A percentile compares a stretch with the other conserved stretches of the same genome.
These are phyloP conservation scores for Cotesia vestalis DNA, from an alignment of 1,140 invertebrate genomes.

Conservation along the genomic window DNA sequence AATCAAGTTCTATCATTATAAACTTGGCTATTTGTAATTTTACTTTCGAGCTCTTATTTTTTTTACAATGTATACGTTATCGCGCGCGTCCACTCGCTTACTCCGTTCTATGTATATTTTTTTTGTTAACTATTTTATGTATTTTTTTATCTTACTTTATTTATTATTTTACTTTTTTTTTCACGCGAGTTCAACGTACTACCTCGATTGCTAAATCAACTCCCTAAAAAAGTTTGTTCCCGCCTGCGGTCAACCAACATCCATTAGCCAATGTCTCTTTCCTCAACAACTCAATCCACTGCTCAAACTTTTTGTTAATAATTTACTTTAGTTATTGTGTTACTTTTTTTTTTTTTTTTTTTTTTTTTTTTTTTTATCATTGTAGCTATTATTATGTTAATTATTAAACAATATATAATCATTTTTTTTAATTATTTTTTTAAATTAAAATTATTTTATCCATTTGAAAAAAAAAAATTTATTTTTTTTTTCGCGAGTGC, in stretches of 20 bases:
- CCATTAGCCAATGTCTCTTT: slow-evolving; percentile 34
- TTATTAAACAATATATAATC: slow-evolving; percentile 1
- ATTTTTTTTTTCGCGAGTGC: slow-evolving; percentile 3
- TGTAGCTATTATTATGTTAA: slow-evolving; percentile 23
- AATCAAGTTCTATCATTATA: too few species aligned
- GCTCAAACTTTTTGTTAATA: background rate
- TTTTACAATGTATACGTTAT: background rate
- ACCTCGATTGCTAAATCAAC: slow-evolving; percentile 38
- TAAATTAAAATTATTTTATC: slow-evolving; percentile 1
- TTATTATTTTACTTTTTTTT: slow-evolving; percentile 25
- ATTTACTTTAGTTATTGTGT: background rate
- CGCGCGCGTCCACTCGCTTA: slow-evolving; percentile 9
- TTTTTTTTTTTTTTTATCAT: slow-evolving; percentile 32
- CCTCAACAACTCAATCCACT: slow-evolving; percentile 9
- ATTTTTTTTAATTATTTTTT: background rate
- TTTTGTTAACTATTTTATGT: too few species aligned
- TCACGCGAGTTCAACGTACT: slow-evolving; percentile 23
- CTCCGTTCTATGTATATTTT: background rate
- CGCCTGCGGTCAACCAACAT: slow-evolving; percentile 32
- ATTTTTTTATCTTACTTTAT: background rate
- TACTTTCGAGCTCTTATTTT: background rate
- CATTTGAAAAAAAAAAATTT: background rate
- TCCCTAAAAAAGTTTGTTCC: slow-evolving; percentile 33
- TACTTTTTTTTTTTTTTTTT: slow-evolving; percentile 14
- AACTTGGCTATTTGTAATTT: slow-evolving; percentile 20